A percentile compares a stretch with the other conserved stretches of the same genome.
These are phyloP conservation scores for Galendromus occidentalis DNA, from an alignment of 1,140 invertebrate species.

Conservation along the genomic window DNA sequence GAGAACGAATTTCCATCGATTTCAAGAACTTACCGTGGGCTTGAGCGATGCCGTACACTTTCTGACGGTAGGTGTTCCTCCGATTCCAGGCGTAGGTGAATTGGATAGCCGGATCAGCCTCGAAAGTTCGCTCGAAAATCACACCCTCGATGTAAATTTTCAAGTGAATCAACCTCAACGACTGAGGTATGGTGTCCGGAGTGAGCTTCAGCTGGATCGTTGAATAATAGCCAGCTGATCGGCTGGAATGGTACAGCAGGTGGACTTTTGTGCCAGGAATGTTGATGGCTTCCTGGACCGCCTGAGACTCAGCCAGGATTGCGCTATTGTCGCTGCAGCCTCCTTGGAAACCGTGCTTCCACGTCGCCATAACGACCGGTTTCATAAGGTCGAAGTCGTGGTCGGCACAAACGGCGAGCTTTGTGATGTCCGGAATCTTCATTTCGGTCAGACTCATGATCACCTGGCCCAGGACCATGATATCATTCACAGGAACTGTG, in stretches of 20 bases:
- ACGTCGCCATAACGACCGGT: constrained; percentile 60
- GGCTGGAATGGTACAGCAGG: constrained; percentile 30
- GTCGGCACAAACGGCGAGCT: constrained; percentile 43
- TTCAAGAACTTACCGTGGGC: constrained; percentile 29
- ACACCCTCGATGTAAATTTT: constrained; percentile 31
- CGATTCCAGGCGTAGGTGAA: constrained; percentile 35
- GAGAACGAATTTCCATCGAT: too few species aligned
- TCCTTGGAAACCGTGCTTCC: constrained; percentile 63
- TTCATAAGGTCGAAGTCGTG: constrained; percentile 53
- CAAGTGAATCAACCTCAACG: constrained; percentile 25
- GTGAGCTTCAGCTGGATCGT: constrained; percentile 33
- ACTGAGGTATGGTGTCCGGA: constrained; percentile 26
- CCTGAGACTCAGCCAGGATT: constrained; percentile 71
- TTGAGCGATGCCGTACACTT: constrained; percentile 61
- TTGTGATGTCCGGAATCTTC: constrained; percentile 30
- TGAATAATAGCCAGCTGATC: constrained; percentile 30
- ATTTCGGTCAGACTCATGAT: constrained; percentile 50
- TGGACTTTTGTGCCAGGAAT: constrained; percentile 54
- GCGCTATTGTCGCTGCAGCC: constrained; percentile 54
- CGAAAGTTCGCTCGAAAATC: constrained; percentile 29
- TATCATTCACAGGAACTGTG: constrained; percentile 86
- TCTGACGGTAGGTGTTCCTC: constrained; percentile 33
- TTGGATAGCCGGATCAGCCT: constrained; percentile 32
- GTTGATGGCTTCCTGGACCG: constrained; percentile 76
- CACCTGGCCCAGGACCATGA: constrained; percentile 59